Conservation (phyloP, 1,140 invertebrate genomes). For the Diabrotica virgifera region DNA sequence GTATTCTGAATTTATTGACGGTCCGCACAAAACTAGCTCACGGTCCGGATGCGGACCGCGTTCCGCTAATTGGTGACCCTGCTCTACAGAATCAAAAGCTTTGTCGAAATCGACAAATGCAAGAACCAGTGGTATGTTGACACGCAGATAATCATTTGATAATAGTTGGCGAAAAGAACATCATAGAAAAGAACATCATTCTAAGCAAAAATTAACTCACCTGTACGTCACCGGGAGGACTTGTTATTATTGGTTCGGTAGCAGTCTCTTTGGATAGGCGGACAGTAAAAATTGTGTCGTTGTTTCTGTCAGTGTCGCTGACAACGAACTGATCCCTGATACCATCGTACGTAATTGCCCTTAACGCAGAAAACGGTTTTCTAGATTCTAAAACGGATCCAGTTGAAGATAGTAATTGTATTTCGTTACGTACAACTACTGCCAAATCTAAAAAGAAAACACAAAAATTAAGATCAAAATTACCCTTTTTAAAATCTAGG, state of each 20-base stretch:
- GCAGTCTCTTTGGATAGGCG: slow-evolving; percentile 49
- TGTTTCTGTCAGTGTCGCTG: slow-evolving; percentile 58
- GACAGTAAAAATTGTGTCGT: slow-evolving; percentile 63
- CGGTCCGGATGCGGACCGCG: too few relatives aligned
- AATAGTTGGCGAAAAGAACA: too few relatives aligned
- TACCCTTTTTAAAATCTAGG: too few relatives aligned
- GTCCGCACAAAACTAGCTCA: too few relatives aligned
- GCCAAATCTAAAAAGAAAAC: slow-evolving; percentile 65
- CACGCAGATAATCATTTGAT: too few relatives aligned
- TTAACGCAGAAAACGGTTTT: slow-evolving; percentile 55
- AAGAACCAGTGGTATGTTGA: too few relatives aligned
- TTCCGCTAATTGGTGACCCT: too few relatives aligned
- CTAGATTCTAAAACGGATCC: slow-evolving; percentile 53
- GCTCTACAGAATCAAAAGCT: too few relatives aligned
- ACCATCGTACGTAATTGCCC: slow-evolving; percentile 64
- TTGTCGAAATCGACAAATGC: too few relatives aligned
- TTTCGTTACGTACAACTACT: slow-evolving; percentile 58
- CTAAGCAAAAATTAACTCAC: slow-evolving; percentile 34
- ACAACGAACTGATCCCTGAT: slow-evolving; percentile 61
- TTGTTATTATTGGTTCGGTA: slow-evolving; percentile 35
- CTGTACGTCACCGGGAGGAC: slow-evolving; percentile 44
- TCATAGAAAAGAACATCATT: too few relatives aligned
- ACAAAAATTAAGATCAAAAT: too few relatives aligned
- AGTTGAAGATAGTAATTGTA: slow-evolving; percentile 61
- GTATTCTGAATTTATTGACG: too few relatives aligned